Percentiles rank a stretch among this genome's conserved stretches.
phyloP scores from a whole-genome alignment of 2,888 invertebrate species.

The Ochropleura leucogaster region DNA sequence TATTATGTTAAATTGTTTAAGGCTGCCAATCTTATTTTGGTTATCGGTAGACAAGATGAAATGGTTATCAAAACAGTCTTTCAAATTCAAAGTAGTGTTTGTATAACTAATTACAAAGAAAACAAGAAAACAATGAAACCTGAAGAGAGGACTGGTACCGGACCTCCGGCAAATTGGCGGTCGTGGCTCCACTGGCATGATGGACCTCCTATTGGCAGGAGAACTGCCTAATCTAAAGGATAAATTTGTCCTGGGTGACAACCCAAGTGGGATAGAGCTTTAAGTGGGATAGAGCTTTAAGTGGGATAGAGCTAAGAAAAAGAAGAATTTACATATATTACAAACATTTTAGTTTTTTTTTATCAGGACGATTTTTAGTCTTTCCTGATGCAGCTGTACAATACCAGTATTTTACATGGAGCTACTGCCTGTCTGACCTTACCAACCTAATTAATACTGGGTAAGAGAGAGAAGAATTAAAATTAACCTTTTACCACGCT shows the following conservation, averaged over 20 bases:
- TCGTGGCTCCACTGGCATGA: background rate
- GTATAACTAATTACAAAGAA: background rate
- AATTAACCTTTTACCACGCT: too few species aligned
- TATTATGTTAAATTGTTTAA: background rate
- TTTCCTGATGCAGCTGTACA: too few species aligned
- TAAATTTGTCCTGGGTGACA: background rate
- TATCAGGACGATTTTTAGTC: too few species aligned
- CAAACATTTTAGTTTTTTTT: too few species aligned
- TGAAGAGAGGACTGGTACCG: background rate
- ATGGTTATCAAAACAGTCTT: background rate
- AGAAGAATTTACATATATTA: background rate
- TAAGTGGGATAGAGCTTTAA: background rate
- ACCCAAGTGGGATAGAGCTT: background rate
- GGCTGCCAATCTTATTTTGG: background rate
- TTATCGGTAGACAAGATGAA: background rate
- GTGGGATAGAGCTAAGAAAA: background rate
- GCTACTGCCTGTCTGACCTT: too few species aligned
- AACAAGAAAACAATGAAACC: background rate
- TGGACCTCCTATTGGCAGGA: background rate
- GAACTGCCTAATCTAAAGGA: background rate
- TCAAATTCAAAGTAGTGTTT: background rate
- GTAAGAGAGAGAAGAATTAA: too few species aligned
- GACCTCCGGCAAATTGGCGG: background rate
- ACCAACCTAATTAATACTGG: too few species aligned
- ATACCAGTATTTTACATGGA: too few species aligned